phyloP scores from a whole-genome alignment of 2,797 vertebrate genomes.

The Melopsittacus undulatus region DNA sequence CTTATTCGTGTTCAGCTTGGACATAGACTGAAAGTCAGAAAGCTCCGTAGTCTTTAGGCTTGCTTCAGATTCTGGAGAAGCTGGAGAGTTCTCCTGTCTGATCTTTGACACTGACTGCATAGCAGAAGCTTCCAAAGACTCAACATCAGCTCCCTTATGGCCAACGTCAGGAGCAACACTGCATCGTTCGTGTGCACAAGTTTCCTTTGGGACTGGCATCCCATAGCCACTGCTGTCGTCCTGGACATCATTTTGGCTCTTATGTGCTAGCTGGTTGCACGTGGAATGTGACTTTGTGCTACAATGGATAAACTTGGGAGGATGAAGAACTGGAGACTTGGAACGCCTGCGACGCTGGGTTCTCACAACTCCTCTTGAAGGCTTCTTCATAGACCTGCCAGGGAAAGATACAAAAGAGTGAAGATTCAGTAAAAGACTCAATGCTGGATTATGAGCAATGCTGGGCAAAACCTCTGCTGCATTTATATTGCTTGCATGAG shows the following conservation, averaged over 20 bases:
- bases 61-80: constrained; percentile 51
- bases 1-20: constrained; percentile 74
- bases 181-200: constrained; percentile 51
- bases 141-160: constrained; percentile 67
- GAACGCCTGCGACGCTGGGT: constrained; percentile 91
- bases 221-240: constrained; percentile 58
- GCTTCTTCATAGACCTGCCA: constrained; percentile 86
- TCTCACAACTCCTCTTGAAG: constrained; percentile 84
- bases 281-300: constrained; percentile 77
- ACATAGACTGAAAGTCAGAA: constrained; percentile 90
- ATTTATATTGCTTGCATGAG: neutral
- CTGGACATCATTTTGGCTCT: constrained; percentile 75
- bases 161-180: constrained; percentile 62
- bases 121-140: constrained; percentile 60
- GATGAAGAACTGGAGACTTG: constrained; percentile 95
- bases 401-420: neutral
- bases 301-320: constrained; percentile 94
- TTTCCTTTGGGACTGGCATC: constrained; percentile 74
- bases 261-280: constrained; percentile 82
- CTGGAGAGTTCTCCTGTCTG: constrained; percentile 41
- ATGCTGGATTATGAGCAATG: neutral
- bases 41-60: constrained; percentile 68
- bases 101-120: constrained; percentile 39
- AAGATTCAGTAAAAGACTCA: neutral
- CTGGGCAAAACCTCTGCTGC: neutral